Evolutionary conservation across 2,888 invertebrate genomes (phyloP), one percentile per base, ranked within the genome.

Genomic region (Netelia fuscicornis): DNA sequence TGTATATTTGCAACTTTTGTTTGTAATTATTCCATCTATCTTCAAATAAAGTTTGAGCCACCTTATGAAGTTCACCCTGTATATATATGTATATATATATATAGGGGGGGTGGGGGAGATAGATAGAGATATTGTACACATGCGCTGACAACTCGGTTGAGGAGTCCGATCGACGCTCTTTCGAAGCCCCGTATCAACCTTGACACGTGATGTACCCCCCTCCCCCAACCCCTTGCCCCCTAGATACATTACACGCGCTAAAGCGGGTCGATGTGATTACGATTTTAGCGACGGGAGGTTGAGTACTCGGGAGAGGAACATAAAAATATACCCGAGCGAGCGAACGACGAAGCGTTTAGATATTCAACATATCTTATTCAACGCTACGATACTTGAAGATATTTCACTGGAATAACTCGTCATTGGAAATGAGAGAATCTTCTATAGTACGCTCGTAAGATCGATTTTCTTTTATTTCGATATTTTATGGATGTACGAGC

Each of bases 191-290:
- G 13, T 58, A 80, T 52, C 65, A 58, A 65, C 68, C 74, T 74
- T 70, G 79, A 71, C 70, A 68, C 11, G 58, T 20, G 65, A 67
- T 67, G 25, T 60, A 58, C 60, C 48, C 67, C 67, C 68, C 42
- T 9, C 56, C 42, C 30, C 5, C 30, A 0, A 0, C 5, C 30
- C 5, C 30, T 30, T 2, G 25, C 30, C 30, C 30, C 20, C 70
- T 44, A 56, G 37, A 67, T 81, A 60, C 67, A 68, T 68, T 68
- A 60, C 13, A 74, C 60, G 56, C 60, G 64, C 44, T 81, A 68
- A 60, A 44, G 60, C 60, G 37, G 44, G 64, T 44, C 37, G 72
- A 72, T 65, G 67, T 25, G 20, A 81, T 52, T 74, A 74, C 67
- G 58, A 81, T 65, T 74, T 81, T 74, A 20, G 67, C 58, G 23